These are phyloP conservation scores for Holocentrus rufus DNA, from an alignment of 2,797 vertebrate species.

Conservation along the genomic window DNA sequence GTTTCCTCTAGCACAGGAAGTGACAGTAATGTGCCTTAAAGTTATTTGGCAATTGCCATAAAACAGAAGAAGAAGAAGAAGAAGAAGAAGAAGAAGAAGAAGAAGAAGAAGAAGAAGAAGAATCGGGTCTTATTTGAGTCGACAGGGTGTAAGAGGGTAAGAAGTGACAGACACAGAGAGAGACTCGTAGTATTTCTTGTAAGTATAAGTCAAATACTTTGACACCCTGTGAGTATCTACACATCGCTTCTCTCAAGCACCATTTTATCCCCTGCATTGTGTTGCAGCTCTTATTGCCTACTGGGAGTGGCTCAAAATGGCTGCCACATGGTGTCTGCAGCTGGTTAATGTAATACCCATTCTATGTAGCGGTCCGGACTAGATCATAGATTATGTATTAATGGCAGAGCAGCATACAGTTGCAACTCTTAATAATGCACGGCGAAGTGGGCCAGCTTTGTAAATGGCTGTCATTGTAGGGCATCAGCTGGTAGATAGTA, in stretches of 20 bases:
- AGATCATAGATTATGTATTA: conserved; percentile 37
- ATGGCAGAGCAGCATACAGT: conserved; percentile 30
- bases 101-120: no score
- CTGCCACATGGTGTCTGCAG: neutral
- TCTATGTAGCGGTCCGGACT: neutral
- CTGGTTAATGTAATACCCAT: neutral
- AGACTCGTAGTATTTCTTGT: neutral
- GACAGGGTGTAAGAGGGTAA: neutral
- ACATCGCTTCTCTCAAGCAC: neutral
- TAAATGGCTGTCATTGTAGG: conserved; percentile 44
- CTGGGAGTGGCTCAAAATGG: neutral
- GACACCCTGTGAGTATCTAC: neutral
- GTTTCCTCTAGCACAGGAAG: no score
- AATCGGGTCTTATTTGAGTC: neutral
- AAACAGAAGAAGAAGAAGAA: no score
- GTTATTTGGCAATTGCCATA: no score
- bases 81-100: no score
- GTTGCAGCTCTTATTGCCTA: neutral
- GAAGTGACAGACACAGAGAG: neutral
- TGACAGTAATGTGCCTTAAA: no score
- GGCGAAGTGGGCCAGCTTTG: conserved; percentile 57
- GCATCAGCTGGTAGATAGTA: neutral
- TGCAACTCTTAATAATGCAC: conserved; percentile 39
- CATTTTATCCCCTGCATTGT: neutral
- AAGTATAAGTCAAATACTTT: neutral